Base-by-base conservation (phyloP, 2,888 invertebrate genomes). In the Cordylochernes scorpioides region DNA sequence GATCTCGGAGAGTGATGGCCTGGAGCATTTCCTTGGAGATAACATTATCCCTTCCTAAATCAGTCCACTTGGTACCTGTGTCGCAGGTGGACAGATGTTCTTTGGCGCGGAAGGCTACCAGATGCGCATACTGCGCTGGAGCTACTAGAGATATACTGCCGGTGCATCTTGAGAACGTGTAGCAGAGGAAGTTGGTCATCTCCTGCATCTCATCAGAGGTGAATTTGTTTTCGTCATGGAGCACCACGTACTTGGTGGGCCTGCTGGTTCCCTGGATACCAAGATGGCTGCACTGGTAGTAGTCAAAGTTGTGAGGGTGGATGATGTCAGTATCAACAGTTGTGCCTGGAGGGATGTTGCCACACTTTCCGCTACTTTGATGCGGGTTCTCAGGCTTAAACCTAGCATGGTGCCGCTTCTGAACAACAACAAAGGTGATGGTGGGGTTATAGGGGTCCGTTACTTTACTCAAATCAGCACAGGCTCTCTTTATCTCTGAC, bases 401-500 rank as follows among this genome's bases (percentile, higher is more conserved):
- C 46, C 91, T 64, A 1, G 86, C 82, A 49, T 94, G 91, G 58
- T 94, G 94, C 1, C 94, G 63, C 53, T 97, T 94, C 51, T 94
- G 88, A 1, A 94, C 91, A 6, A 91, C 73, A 24, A 91, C 57
- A 52, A 86, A 88, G 17, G 86, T 71, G 15, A 94, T 66, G 28
- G 67, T 63, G 0, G 88, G 80, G 44, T 67, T 64, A 43, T 65
- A 68, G 1, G 50, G 52, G 2, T 52, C 39, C 29, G 57, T 52
- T 21, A 67, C 42, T n/a, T n/a, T n/a, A 42, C 48, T 52, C 4
- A 36, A 8, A 3, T n/a, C 9, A 41, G 48, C 54, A 43, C 75
- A 77, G 2, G 86, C 88, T 24, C 59, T 55, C 27, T 61, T 49
- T 18, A 62, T 53, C 10, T 58, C 56, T 15, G 55, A 46, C 38